Conservation (phyloP, 2,888 invertebrate genomes). For the Brachypalpus laphriformis region DNA sequence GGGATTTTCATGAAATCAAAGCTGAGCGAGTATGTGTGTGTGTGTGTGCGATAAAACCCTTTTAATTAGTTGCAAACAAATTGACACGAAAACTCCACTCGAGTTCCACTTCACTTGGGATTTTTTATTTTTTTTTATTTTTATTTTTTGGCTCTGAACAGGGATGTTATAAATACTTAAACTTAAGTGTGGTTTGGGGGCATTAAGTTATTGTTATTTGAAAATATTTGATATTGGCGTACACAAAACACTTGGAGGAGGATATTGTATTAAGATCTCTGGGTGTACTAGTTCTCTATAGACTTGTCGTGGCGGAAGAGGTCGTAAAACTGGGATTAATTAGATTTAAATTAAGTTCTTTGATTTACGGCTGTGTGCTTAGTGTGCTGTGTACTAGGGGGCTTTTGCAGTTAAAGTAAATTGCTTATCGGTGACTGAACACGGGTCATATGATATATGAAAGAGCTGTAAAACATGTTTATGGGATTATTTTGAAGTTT, state of each 20-base stretch:
- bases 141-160: background rate
- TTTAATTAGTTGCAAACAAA: constrained; percentile 73
- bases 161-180: constrained; percentile 36
- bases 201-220: constrained; percentile 63
- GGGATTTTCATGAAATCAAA: constrained; percentile 49
- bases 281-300: background rate
- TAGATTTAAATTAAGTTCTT: constrained; percentile 68
- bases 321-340: constrained; percentile 70
- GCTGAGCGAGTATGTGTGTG: background rate
- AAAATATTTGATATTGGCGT: constrained; percentile 39
- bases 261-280: background rate
- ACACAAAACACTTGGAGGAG: background rate
- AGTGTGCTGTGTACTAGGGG: background rate
- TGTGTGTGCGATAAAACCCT: constrained; percentile 49
- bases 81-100: constrained; percentile 57
- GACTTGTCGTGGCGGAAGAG: background rate
- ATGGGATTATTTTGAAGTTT: constrained; percentile 36
- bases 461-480: constrained; percentile 32
- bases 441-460: constrained; percentile 43
- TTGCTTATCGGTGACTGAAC: constrained; percentile 57
- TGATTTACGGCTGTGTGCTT: constrained; percentile 36
- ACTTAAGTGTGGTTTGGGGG: constrained; percentile 37
- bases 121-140: constrained; percentile 15
- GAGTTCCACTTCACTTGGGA: background rate
- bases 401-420: constrained; percentile 17